Evolutionary conservation across 1,140 invertebrate species (phyloP).

Genomic region (Drosophila melanica): DNA sequence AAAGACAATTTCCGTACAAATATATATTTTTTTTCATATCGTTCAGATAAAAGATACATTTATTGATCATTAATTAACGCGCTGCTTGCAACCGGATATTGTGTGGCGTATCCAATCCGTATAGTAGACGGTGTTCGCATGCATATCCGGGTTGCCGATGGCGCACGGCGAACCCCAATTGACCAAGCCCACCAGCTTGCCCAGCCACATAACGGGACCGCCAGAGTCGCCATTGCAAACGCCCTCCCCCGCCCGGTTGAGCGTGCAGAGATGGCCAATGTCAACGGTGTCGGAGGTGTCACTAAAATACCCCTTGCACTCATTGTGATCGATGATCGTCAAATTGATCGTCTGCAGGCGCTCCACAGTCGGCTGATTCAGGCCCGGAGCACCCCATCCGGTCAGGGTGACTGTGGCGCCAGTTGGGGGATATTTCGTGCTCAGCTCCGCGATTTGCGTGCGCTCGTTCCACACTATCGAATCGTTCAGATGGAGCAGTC

Average conservation of each 20-base stretch:
- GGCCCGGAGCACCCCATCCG: constrained; percentile 63
- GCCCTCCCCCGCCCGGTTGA: constrained; percentile 85
- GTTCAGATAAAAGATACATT: no score
- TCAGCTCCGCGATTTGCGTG: constrained; percentile 77
- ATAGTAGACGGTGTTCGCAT: constrained; percentile 82
- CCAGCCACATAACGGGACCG: constrained; percentile 85
- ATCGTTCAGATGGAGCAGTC: constrained; percentile 82
- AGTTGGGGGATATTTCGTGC: constrained; percentile 39
- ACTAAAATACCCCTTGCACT: constrained; percentile 46
- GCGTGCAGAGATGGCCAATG: constrained; percentile 86
- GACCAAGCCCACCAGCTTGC: constrained; percentile 85
- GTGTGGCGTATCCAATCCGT: constrained; percentile 64
- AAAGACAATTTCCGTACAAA: not conserved
- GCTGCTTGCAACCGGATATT: constrained; percentile 46
- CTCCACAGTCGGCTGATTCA: constrained; percentile 41
- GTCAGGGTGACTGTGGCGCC: constrained; percentile 83
- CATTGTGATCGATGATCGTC: constrained; percentile 55
- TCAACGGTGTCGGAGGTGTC: constrained; percentile 46
- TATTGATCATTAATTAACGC: constrained; percentile 30
- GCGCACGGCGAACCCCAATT: constrained; percentile 86
- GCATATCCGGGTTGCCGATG: constrained; percentile 85
- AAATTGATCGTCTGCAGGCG: constrained; percentile 62
- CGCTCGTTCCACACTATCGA: constrained; percentile 84
- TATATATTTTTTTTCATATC: not conserved
- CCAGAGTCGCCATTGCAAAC: constrained; percentile 86